Evolutionary conservation across 2,888 invertebrate genomes (phyloP).

Genomic region (Clistopyga incitator): DNA sequence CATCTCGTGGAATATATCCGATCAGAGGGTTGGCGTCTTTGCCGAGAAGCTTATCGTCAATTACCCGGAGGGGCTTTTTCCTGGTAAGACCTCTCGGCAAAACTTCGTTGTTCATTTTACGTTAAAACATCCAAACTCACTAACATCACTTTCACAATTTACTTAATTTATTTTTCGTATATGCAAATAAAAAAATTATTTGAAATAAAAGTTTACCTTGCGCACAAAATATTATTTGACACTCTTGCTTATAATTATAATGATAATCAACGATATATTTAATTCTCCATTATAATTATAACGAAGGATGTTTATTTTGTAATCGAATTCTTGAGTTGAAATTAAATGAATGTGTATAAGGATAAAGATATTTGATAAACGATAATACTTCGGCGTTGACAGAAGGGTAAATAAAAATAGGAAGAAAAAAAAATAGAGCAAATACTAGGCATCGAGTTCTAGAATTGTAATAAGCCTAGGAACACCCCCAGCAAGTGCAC

Average conservation of each 20-base stretch:
- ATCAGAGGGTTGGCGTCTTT: conserved; percentile 59
- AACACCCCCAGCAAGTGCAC: background rate
- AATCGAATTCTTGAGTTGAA: too few relatives aligned
- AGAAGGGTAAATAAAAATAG: background rate
- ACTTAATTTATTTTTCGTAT: background rate
- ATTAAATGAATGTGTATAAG: too few relatives aligned
- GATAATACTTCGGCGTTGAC: background rate
- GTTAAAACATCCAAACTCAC: background rate
- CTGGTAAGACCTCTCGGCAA: conserved; percentile 19
- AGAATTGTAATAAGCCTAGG: conserved; percentile 25
- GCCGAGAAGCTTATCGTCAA: conserved; percentile 67
- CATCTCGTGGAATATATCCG: conserved; percentile 68
- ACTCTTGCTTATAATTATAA: too few relatives aligned
- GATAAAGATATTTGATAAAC: background rate
- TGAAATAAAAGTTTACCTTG: background rate
- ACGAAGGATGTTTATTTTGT: too few relatives aligned
- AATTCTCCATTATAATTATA: too few relatives aligned
- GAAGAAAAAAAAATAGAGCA: background rate
- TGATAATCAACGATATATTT: too few relatives aligned
- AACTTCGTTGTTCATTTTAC: conserved; percentile 27
- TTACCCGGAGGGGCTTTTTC: conserved; percentile 51
- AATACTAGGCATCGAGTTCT: conserved; percentile 9
- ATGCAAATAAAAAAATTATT: background rate
- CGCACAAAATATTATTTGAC: too few relatives aligned
- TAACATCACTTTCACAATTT: background rate